A percentile compares a stretch with the other conserved stretches of the same genome.
These are phyloP conservation scores for Matsumurasca onukii DNA, from an alignment of 1,140 invertebrate species.

Conservation along the genomic window DNA sequence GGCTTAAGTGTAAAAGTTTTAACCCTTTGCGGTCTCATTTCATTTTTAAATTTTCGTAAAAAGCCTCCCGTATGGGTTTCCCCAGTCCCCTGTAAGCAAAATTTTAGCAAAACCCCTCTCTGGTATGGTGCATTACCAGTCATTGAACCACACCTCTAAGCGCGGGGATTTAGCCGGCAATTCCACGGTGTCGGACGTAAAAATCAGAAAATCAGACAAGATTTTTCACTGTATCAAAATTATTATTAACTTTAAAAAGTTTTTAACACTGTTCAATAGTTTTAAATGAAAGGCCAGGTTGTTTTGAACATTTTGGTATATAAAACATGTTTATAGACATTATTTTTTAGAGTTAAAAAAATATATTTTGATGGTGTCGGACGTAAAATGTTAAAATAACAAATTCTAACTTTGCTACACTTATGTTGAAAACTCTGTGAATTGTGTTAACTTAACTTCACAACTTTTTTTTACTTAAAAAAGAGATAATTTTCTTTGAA, in stretches of 20 bases:
- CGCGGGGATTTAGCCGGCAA: too few species aligned
- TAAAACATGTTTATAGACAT: slow-evolving; percentile 12
- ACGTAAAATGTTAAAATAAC: slow-evolving; percentile 12
- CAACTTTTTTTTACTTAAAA: slow-evolving; percentile 5
- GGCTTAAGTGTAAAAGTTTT: too few species aligned
- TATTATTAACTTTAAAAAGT: neutral
- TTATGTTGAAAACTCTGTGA: slow-evolving; percentile 18
- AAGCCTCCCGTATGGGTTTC: too few species aligned
- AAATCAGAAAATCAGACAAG: slow-evolving; percentile 24
- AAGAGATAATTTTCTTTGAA: slow-evolving; percentile 10
- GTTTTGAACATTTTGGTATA: slow-evolving; percentile 4
- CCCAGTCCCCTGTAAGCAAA: too few species aligned
- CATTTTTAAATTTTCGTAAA: too few species aligned
- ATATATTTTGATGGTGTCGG: slow-evolving; percentile 9
- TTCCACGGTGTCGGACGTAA: slow-evolving; percentile 8
- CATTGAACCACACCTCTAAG: too few species aligned
- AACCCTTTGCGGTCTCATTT: too few species aligned
- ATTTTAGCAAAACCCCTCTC: too few species aligned
- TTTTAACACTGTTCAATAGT: neutral
- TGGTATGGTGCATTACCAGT: too few species aligned
- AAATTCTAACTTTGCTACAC: slow-evolving; percentile 10
- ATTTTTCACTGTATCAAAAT: slow-evolving; percentile 2
- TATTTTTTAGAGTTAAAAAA: slow-evolving; percentile 7
- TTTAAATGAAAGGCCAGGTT: neutral
- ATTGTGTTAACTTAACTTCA: slow-evolving; percentile 5